Conservation (phyloP, 2,797 vertebrate species). For the Tachyglossus aculeatus region DNA sequence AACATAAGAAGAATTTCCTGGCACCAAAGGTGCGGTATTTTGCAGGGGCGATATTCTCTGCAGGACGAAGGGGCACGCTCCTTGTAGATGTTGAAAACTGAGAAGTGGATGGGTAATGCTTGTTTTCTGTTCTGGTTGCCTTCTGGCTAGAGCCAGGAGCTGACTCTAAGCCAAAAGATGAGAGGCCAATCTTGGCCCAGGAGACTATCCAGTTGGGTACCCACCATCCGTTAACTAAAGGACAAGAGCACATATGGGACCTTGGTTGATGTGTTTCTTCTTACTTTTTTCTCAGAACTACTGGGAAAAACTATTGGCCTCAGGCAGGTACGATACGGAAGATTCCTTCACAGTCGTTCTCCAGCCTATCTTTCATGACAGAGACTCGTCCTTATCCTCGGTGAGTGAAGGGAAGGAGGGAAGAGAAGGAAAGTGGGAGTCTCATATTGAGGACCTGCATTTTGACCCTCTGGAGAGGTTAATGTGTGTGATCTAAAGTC, state of each 20-base stretch:
- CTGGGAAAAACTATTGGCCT: constrained; percentile 66
- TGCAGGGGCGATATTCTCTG: too few species aligned
- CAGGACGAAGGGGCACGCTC: too few species aligned
- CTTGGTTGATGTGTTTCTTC: neutral
- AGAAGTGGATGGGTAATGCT: too few species aligned
- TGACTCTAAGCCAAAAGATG: neutral
- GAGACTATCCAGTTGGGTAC: too few species aligned
- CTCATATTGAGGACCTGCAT: too few species aligned
- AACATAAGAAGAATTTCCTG: too few species aligned
- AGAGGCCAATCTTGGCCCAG: fast-evolving
- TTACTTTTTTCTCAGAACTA: constrained; percentile 60
- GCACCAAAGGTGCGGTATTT: too few species aligned
- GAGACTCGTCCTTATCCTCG: neutral
- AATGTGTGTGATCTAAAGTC: too few species aligned
- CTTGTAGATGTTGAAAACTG: too few species aligned
- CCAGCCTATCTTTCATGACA: constrained; percentile 67
- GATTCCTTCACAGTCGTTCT: constrained; percentile 70
- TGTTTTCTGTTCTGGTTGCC: too few species aligned
- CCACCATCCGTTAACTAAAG: neutral
- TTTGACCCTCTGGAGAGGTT: too few species aligned
- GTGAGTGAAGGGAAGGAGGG: constrained; percentile 48
- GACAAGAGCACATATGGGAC: fast-evolving
- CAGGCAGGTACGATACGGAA: constrained; percentile 57
- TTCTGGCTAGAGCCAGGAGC: neutral
- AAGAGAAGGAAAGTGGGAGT: too few species aligned